Base-by-base conservation (phyloP, 2,888 invertebrate genomes). In the Orthonychiurus folsomi region DNA sequence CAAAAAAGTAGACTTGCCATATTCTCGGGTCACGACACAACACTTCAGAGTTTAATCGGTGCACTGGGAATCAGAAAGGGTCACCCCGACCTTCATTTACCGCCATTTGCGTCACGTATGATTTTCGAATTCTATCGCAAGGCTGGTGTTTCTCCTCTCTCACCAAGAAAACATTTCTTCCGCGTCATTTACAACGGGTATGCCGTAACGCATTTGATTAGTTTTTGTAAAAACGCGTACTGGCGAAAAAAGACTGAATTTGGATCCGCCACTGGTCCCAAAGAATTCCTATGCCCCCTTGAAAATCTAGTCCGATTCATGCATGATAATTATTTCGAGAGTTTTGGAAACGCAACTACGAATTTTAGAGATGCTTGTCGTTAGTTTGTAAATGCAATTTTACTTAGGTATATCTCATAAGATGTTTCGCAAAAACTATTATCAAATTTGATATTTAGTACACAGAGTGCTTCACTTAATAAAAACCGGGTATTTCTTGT, bases 21-120 rank as follows among this genome's bases (percentile, higher is more conserved):
- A 0, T 92, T 89, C 75, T 93, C 94, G 0, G 94, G 93, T 0
- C 95, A 95, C 74, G 95, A 95, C 77, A 87, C 89, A 74, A 94
- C 94, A 0, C 75, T 95, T 48, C 88, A 91, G 73, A 89, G 91
- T 68, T 78, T 95, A 48, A 84, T 89, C 1, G 81, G 87, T 1
- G 89, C 92, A 0, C 76, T 95, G 56, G 93, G 93, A 0, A 77
- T 91, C 2, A 63, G 66, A 28, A 76, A 79, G 52, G 80, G 81
- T 64, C 79, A 80, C 56, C 76, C 74, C 62, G 79, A 73, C 61
- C 74, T 78, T 20, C 83, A 86, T 18, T 82, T 87, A 66, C 86
- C 93, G 55, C 85, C 87, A 24, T 96, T 93, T 76, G 93, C 92
- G 0, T 86, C 93, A 0, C 80, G 95, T 60, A 81, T 95, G 72